Evolutionary conservation across 2,113 vertebrate genomes (phyloP), one percentile per base, ranked within the genome.

Genomic region (Chelonoidis abingdonii): DNA sequence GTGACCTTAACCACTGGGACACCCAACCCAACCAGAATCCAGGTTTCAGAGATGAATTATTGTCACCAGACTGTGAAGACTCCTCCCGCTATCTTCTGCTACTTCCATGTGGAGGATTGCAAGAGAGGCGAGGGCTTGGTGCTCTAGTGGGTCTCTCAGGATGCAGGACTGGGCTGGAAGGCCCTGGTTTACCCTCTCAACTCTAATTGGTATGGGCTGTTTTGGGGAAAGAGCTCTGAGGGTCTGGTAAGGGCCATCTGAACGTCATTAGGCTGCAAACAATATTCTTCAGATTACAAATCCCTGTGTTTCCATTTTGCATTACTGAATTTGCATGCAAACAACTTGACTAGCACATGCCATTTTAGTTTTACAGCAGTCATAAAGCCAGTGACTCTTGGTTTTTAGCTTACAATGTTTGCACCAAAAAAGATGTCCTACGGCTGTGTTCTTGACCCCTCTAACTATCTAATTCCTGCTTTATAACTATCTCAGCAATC

Each of bases 271-370:
- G 80, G 24, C 89, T 54, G 47, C 80, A 49, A 87, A 53, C 85
- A 41, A 16, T 31, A 1, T 83, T 83, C 57, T 35, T 29, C 2
- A 2, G n/a, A 47, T 49, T 0, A 0, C 52, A 84, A 62, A 17
- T 56, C 17, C 2, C 44, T 76, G 53, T 4, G 0, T 83, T 54
- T 24, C 83, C 79, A 16, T 56, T 21, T 10, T 44, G 41, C 10
- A 1, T 12, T 35, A 1, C 3, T 29, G 31, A 56, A 57, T 57
- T 80, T n/a, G 81, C 21, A 0, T 24, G 69, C 76, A 44, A 52
- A 5, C 88, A 35, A 11, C 4, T 0, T 14, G n/a, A 41, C 35
- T 1, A 0, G 24, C 57, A 47, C 78, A 35, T 81, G 21, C 54
- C 65, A 27, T 78, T 47, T 78, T 78, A 27, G 82, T 29, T n/a